A percentile compares a stretch with the other conserved stretches of the same genome.
Conservation (phyloP, 92 coral and sea anemone species). For the Plumapathes pennacea region DNA sequence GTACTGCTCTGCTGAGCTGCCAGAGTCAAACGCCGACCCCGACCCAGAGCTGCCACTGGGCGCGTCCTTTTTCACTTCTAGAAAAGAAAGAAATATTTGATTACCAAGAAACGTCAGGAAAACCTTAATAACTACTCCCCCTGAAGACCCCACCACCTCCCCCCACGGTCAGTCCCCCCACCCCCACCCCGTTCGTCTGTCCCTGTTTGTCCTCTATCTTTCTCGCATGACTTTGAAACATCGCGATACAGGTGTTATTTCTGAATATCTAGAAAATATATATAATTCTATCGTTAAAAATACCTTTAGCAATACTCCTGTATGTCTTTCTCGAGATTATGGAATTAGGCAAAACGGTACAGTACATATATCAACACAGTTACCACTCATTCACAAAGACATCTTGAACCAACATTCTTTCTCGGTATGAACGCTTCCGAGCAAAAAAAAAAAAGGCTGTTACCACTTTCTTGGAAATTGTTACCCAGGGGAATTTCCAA, state of each 20-base stretch:
- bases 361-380: too few species aligned
- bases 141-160: background rate
- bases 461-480: background rate
- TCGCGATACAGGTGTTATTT: too few species aligned
- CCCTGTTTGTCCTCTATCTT: background rate
- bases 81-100: background rate
- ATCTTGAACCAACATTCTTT: too few species aligned
- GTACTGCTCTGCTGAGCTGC: slow-evolving; percentile 24
- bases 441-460: background rate
- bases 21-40: slow-evolving; percentile 31
- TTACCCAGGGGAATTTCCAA: too few species aligned
- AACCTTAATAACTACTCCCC: background rate
- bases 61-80: slow-evolving; percentile 30
- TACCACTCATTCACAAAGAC: too few species aligned
- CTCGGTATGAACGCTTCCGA: too few species aligned
- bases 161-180: background rate
- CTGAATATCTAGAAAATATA: too few species aligned
- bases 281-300: too few species aligned
- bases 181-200: background rate
- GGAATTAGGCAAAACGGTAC: too few species aligned
- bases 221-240: too few species aligned
- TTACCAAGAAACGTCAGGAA: background rate
- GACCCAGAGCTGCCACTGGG: slow-evolving; percentile 4
- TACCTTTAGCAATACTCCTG: too few species aligned
- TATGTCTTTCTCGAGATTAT: too few species aligned